Percentiles rank a stretch among this genome's conserved stretches.
Evolutionary conservation across 2,113 vertebrate genomes (phyloP).

Genomic region (Hoplias malabaricus): DNA sequence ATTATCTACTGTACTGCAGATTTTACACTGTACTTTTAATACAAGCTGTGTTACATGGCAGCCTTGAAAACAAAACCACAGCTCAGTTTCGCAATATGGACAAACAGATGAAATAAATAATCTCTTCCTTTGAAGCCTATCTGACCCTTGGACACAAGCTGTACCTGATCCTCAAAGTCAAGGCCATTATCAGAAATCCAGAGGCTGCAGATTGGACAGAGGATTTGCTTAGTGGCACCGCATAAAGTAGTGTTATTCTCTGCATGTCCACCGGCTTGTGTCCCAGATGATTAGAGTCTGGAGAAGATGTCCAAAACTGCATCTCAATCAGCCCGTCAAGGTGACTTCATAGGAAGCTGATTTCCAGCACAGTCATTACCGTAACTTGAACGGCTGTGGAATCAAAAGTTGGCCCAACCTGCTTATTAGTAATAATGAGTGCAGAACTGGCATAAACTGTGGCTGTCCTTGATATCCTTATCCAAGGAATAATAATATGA

Average conservation of each 20-base stretch:
- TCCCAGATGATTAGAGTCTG: slow-evolving; percentile 48
- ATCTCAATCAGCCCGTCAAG: slow-evolving; percentile 52
- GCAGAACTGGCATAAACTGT: slow-evolving; percentile 21
- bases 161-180: slow-evolving; percentile 46
- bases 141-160: slow-evolving; percentile 4
- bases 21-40: neutral
- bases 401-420: slow-evolving; percentile 51
- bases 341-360: slow-evolving; percentile 45
- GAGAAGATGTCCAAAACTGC: slow-evolving; percentile 47
- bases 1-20: neutral
- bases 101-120: neutral
- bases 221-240: slow-evolving; percentile 45
- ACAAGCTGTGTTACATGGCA: neutral
- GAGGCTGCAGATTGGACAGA: slow-evolving; percentile 44
- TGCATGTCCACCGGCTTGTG: slow-evolving; percentile 47
- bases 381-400: slow-evolving; percentile 25
- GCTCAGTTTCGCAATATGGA: neutral
- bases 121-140: neutral
- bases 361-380: slow-evolving; percentile 51
- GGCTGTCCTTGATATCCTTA: slow-evolving; percentile 33
- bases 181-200: slow-evolving; percentile 60
- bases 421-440: slow-evolving; percentile 46
- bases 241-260: slow-evolving; percentile 48
- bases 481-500: neutral
- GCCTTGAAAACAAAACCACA: neutral